phyloP scores from a whole-genome alignment of 2,113 vertebrate species.

The Grammomys dolichurus region DNA sequence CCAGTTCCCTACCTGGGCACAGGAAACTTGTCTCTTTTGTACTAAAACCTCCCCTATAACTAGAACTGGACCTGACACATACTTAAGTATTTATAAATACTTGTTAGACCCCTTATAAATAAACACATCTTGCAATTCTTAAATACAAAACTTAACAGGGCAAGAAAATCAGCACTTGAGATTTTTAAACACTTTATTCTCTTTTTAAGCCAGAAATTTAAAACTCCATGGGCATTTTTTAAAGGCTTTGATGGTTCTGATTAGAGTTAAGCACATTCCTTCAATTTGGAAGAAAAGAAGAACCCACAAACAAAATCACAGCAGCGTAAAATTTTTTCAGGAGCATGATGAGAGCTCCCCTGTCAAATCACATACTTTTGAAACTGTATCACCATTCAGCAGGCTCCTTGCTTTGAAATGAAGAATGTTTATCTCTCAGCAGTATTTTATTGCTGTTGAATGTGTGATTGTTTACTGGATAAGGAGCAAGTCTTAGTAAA shows the following conservation, averaged over 20 bases:
- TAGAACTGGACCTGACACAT: conserved; percentile 10
- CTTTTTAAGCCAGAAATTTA: conserved; percentile 42
- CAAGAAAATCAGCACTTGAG: conserved; percentile 47
- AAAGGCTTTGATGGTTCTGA: conserved; percentile 72
- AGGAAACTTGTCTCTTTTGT: conserved; percentile 52
- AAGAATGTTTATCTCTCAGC: conserved; percentile 54
- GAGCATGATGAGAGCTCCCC: conserved; percentile 49
- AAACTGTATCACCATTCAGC: conserved; percentile 57
- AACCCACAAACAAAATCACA: conserved; percentile 62
- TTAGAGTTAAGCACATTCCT: conserved; percentile 59
- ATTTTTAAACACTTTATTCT: conserved; percentile 51
- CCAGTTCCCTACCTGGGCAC: not conserved
- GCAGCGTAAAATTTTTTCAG: conserved; percentile 58
- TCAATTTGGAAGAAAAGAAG: conserved; percentile 60
- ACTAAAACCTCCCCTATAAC: not conserved
- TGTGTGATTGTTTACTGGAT: conserved; percentile 62
- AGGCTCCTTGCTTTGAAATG: conserved; percentile 56
- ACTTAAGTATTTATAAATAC: conserved; percentile 45
- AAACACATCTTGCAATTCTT: conserved; percentile 57
- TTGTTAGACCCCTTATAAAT: conserved; percentile 62
- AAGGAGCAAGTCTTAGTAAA: conserved; percentile 36
- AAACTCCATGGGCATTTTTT: conserved; percentile 58
- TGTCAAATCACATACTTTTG: conserved; percentile 60
- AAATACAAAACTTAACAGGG: conserved; percentile 50
- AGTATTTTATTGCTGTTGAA: conserved; percentile 46